phyloP scores from a whole-genome alignment of 2,113 vertebrate species.

The Brienomyrus brachyistius region DNA sequence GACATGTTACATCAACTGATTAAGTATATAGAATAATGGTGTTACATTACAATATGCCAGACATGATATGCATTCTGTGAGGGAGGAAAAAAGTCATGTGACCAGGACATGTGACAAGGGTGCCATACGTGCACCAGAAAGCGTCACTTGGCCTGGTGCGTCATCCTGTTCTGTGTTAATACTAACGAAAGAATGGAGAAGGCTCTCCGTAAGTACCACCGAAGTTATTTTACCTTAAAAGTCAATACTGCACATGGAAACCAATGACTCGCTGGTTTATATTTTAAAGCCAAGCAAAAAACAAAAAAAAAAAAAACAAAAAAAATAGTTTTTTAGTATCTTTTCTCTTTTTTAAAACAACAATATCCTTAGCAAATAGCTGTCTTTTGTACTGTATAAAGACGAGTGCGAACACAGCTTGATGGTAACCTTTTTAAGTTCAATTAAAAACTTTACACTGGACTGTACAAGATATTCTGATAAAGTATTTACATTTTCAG shows the following conservation, averaged over 20 bases:
- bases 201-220: slow-evolving; percentile 82
- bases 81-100: slow-evolving; percentile 69
- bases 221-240: slow-evolving; percentile 86
- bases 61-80: slow-evolving; percentile 72
- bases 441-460: slow-evolving; percentile 99
- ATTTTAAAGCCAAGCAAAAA: slow-evolving; percentile 87
- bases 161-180: slow-evolving; percentile 72
- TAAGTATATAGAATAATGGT: slow-evolving; percentile 77
- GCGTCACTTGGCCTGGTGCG: slow-evolving; percentile 70
- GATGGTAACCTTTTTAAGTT: slow-evolving; percentile 92
- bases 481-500: slow-evolving; percentile 99
- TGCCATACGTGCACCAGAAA: slow-evolving; percentile 73
- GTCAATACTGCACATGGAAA: slow-evolving; percentile 98
- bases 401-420: slow-evolving; percentile 89
- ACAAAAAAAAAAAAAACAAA: slow-evolving; percentile 65
- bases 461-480: slow-evolving; percentile 99
- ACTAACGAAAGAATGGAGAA: slow-evolving; percentile 81
- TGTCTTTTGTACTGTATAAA: slow-evolving; percentile 79
- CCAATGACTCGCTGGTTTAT: slow-evolving; percentile 86
- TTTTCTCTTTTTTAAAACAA: slow-evolving; percentile 56
- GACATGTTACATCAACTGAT: slow-evolving; percentile 67
- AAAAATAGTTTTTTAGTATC: slow-evolving; percentile 61
- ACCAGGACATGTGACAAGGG: slow-evolving; percentile 71
- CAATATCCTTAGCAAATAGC: slow-evolving; percentile 85
- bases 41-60: slow-evolving; percentile 78